These are phyloP conservation scores for Synergus gifuensis DNA, from an alignment of 2,888 invertebrate species.

Conservation along the genomic window DNA sequence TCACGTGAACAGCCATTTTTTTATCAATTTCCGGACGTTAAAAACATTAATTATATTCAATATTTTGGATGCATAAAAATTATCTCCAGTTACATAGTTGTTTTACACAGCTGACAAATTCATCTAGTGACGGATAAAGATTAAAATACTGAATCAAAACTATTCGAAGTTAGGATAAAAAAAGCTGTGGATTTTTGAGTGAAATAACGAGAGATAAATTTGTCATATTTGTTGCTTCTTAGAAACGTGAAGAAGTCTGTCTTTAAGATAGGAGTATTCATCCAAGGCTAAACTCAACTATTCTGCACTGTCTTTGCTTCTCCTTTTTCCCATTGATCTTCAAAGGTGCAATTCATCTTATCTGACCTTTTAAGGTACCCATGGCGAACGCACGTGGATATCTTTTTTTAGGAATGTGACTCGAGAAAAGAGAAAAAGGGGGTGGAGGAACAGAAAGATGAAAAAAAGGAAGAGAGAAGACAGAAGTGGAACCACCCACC, in stretches of 20 bases:
- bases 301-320: not conserved
- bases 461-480: not conserved
- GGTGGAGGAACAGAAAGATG: not conserved
- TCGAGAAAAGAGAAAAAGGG: conserved; percentile 19
- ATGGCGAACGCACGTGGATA: not conserved
- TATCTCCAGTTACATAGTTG: too few species aligned
- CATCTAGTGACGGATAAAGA: too few species aligned
- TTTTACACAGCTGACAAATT: too few species aligned
- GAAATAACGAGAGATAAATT: not conserved
- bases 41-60: too few species aligned
- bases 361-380: not conserved
- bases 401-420: not conserved
- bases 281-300: conserved; percentile 27
- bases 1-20: too few species aligned
- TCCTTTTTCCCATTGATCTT: not conserved
- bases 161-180: too few species aligned
- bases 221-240: too few species aligned
- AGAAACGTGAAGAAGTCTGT: too few species aligned
- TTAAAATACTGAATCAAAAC: too few species aligned
- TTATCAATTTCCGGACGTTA: too few species aligned
- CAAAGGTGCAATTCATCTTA: conserved; percentile 2
- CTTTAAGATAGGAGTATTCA: not conserved
- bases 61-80: too few species aligned
- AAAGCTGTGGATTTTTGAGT: not conserved
- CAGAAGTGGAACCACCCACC: conserved; percentile 34